These are phyloP conservation scores for Pollenia amentaria DNA, from an alignment of 2,888 invertebrate species.

Conservation along the genomic window DNA sequence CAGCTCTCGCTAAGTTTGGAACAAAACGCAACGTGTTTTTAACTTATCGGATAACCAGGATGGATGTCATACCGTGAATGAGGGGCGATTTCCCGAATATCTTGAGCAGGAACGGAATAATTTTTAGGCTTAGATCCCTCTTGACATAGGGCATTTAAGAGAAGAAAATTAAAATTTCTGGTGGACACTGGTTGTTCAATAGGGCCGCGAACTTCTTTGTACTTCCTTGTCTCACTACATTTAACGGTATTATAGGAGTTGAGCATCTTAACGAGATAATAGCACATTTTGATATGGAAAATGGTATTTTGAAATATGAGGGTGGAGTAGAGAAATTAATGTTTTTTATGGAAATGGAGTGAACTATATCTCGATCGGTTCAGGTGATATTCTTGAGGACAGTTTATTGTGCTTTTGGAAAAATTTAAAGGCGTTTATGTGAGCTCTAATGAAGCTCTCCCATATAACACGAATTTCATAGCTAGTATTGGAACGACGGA, in stretches of 20 bases:
- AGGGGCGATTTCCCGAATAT: background rate
- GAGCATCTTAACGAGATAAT: conserved; percentile 16
- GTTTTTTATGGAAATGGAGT: conserved; percentile 22
- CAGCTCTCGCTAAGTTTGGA: background rate
- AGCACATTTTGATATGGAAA: conserved; percentile 6
- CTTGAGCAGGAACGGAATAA: background rate
- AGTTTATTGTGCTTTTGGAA: conserved; percentile 6
- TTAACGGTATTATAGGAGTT: conserved; percentile 36
- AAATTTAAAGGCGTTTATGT: conserved; percentile 29
- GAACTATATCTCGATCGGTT: conserved; percentile 1
- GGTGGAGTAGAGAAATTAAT: conserved; percentile 6
- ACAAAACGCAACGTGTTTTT: background rate
- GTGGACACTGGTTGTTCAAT: too few relatives aligned
- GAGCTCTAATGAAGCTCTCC: conserved; percentile 43
- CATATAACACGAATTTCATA: conserved; percentile 54
- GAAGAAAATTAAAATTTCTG: too few relatives aligned
- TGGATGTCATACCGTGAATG: background rate
- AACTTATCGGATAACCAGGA: conserved; percentile 2
- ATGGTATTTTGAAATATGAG: too few relatives aligned
- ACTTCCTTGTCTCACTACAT: conserved; percentile 23
- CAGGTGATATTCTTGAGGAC: conserved; percentile 1
- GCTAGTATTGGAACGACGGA: too few relatives aligned
- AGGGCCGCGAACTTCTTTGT: conserved; percentile 9
- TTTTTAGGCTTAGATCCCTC: conserved; percentile 36
- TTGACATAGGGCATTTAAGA: conserved; percentile 12